phyloP scores from a whole-genome alignment of 2,888 invertebrate genomes.

The Drosophila atroscutellata region DNA sequence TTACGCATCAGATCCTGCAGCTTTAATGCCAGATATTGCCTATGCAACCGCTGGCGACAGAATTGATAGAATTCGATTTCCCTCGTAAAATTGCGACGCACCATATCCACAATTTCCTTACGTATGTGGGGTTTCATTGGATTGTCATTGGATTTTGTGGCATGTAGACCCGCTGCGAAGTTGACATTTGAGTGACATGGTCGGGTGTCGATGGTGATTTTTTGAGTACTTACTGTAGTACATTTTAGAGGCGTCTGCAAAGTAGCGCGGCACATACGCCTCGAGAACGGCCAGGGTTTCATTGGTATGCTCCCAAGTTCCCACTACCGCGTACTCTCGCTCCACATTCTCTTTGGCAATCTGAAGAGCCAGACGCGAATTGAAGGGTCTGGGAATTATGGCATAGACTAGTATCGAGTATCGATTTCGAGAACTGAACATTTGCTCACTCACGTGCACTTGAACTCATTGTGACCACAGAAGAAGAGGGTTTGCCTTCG shows the following conservation, averaged over 20 bases:
- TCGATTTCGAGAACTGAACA: background rate
- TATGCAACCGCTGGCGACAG: conserved; percentile 92
- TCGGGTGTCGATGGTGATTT: background rate
- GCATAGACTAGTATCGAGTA: background rate
- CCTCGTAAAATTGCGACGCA: conserved; percentile 93
- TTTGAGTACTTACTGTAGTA: conserved; percentile 86
- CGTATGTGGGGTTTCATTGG: conserved; percentile 94
- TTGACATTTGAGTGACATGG: background rate
- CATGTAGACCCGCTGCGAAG: conserved; percentile 74
- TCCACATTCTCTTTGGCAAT: conserved; percentile 94
- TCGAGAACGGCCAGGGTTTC: conserved; percentile 93
- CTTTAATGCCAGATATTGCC: conserved; percentile 90
- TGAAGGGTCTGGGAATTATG: conserved; percentile 89
- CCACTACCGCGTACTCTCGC: conserved; percentile 93
- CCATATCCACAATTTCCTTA: conserved; percentile 92
- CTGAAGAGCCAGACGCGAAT: conserved; percentile 92
- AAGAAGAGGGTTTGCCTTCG: conserved; percentile 94
- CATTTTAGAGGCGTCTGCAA: conserved; percentile 90
- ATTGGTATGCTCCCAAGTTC: conserved; percentile 94
- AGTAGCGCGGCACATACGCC: conserved; percentile 92
- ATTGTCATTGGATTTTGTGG: conserved; percentile 90
- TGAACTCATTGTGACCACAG: conserved; percentile 92
- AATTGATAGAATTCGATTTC: conserved; percentile 97
- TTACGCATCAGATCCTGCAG: conserved; percentile 69
- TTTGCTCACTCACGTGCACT: conserved; percentile 89